These are phyloP conservation scores for Chelonoidis abingdonii DNA, from an alignment of 2,113 vertebrate genomes.

Conservation along the genomic window DNA sequence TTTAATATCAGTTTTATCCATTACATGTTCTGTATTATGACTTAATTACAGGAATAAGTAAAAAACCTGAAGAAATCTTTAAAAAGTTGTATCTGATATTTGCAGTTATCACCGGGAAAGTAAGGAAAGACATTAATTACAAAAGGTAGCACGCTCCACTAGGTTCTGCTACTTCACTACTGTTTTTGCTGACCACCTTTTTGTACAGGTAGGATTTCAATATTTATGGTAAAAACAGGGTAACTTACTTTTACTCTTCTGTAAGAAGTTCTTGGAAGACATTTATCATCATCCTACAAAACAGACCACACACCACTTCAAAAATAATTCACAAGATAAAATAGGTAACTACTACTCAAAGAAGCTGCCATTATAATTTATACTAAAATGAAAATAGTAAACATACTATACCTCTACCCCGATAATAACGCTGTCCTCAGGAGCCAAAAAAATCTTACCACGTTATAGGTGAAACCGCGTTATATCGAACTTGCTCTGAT, in stretches of 20 bases:
- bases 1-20: background rate
- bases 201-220: background rate
- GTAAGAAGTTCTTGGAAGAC: conserved; percentile 86
- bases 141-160: background rate
- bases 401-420: background rate
- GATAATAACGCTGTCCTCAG: no score
- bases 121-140: background rate
- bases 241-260: conserved; percentile 84
- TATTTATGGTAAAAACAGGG: background rate
- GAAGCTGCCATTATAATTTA: background rate
- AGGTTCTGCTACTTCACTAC: background rate
- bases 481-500: no score
- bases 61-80: accelerated
- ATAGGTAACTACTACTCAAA: background rate
- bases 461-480: no score
- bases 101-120: background rate
- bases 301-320: background rate
- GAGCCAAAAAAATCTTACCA: no score
- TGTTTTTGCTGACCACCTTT: background rate
- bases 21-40: accelerated
- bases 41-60: background rate
- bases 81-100: background rate
- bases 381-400: background rate
- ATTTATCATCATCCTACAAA: conserved; percentile 86
- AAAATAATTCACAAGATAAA: background rate